These are phyloP conservation scores for Tenthredo amoena DNA, from an alignment of 2,888 invertebrate genomes.

Conservation along the genomic window DNA sequence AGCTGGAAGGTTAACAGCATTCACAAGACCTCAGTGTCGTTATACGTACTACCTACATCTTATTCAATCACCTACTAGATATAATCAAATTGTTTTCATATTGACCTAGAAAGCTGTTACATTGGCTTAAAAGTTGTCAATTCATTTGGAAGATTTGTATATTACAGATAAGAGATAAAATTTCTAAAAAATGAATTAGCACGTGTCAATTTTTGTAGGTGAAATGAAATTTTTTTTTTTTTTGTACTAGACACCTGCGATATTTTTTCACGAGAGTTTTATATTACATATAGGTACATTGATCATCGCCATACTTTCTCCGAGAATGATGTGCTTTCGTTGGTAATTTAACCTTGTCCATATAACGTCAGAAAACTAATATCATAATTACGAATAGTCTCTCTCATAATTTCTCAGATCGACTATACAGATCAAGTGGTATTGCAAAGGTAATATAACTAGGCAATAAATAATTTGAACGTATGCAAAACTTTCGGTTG, in stretches of 20 bases:
- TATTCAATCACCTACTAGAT: background rate
- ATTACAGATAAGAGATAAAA: background rate
- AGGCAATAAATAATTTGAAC: slow-evolving; percentile 17
- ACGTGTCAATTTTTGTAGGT: background rate
- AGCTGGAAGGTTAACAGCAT: slow-evolving; percentile 12
- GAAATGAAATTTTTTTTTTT: background rate
- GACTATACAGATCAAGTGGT: background rate
- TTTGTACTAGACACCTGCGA: background rate
- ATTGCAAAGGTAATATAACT: background rate
- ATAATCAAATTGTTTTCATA: background rate
- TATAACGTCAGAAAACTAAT: background rate
- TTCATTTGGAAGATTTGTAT: background rate
- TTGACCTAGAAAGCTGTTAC: background rate
- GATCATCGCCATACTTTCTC: background rate
- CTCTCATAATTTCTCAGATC: background rate
- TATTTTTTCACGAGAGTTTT: background rate
- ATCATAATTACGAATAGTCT: background rate
- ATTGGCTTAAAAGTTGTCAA: background rate
- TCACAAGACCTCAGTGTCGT: background rate
- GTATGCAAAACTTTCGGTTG: slow-evolving; percentile 45
- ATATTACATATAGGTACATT: background rate
- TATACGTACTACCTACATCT: background rate
- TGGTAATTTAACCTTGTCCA: background rate
- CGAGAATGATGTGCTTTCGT: background rate
- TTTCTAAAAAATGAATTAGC: background rate